These are phyloP conservation scores for Cettia cetti DNA, from an alignment of 2,113 vertebrate genomes.

Conservation along the genomic window DNA sequence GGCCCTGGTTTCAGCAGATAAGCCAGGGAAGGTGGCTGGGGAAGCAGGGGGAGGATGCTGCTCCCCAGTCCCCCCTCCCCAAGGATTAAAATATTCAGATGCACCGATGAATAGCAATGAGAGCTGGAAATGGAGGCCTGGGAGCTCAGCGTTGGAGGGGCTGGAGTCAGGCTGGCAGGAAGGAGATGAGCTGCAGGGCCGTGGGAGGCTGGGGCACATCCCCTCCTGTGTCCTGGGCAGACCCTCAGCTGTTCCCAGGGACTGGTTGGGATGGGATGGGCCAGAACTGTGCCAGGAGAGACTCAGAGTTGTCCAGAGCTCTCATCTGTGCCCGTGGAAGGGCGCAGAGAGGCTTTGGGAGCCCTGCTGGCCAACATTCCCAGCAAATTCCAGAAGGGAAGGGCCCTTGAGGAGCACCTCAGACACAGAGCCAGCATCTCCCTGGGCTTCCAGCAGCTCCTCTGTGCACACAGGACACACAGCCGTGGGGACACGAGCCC, in stretches of 20 bases:
- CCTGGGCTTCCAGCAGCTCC: not conserved
- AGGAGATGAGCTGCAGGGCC: not conserved
- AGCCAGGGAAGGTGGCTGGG: not conserved
- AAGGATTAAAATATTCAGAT: slow-evolving; percentile 37
- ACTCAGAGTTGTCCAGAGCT: not conserved
- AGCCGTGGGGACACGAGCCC: fast-evolving
- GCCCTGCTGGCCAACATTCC: not conserved
- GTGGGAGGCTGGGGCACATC: fast-evolving
- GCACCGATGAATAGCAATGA: not conserved
- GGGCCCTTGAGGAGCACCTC: not conserved
- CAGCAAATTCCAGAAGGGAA: not conserved
- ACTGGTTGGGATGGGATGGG: too few species aligned
- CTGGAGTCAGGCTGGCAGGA: not conserved
- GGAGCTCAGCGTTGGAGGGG: not conserved
- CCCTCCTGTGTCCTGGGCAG: not conserved
- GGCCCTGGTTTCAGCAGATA: slow-evolving; percentile 44
- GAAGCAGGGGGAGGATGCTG: not conserved
- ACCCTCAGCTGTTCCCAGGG: not conserved
- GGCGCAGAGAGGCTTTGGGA: not conserved
- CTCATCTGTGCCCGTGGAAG: fast-evolving
- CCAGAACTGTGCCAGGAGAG: not conserved
- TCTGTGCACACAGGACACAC: not conserved
- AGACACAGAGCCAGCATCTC: not conserved
- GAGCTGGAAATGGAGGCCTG: not conserved
- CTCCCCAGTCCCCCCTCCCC: not conserved